Evolutionary conservation across 2,888 invertebrate genomes (phyloP), one percentile per base, ranked within the genome.

Genomic region (Sturmia bella): DNA sequence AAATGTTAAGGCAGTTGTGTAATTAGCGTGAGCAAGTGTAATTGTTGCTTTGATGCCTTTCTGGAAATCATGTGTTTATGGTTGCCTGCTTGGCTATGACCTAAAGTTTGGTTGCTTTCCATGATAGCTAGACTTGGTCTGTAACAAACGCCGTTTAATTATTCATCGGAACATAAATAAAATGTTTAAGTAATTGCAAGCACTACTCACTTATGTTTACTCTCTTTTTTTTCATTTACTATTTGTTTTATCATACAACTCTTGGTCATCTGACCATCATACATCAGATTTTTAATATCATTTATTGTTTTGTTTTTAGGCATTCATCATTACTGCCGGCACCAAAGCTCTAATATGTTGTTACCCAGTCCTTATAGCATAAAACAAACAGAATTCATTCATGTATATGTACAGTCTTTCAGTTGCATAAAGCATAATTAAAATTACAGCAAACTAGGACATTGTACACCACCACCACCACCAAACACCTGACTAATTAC

Each of bases 281-380:
- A 64, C 37, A 64, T 39, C 45, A 45, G n/a, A 41, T 70, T 72
- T 88, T 86, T 87, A 86, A 84, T 87, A 82, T 87, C 85, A 83
- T 88, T 81, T 84, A 72, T 86, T 85, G 48, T 84, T 86, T 86
- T 86, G 87, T 86, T 86, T 85, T 86, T 87, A 89, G 89, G 87
- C 87, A 87, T 70, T 87, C 88, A 85, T 86, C 84, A 85, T 86
- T 86, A 86, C 84, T 87, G 88, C 87, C 88, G 87, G 84, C 88
- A 87, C 89, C 89, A 87, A 89, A 89, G 87, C 89, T 89, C 72
- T 89, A 88, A 89, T 75, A 64, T 57, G 75, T 75, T 77, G 64
- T 69, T 56, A 76, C 68, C 68, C 66, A 39, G 64, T 77, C 69
- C 70, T 32, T 72, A 43, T 52, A 50, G n/a, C 63, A 81, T 68